A percentile compares a stretch with the other conserved stretches of the same genome.
These are phyloP conservation scores for Drosophila neocordata DNA, from an alignment of 1,140 invertebrate species.

Conservation along the genomic window DNA sequence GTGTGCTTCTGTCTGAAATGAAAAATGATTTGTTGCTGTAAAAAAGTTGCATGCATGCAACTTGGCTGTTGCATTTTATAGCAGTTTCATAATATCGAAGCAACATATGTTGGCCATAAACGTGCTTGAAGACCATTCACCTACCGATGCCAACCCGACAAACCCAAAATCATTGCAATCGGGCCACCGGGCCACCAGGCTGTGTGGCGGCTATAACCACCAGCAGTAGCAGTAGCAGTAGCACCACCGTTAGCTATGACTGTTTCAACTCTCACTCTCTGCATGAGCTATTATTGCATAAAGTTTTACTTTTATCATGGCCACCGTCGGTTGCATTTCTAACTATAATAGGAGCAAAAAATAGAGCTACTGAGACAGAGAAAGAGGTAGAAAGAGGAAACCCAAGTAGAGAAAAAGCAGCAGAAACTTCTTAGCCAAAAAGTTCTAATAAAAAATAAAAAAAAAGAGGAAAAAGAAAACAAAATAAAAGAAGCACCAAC, in stretches of 20 bases:
- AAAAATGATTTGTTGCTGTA: slow-evolving; percentile 51
- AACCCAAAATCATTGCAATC: not conserved
- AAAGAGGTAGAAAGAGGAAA: not conserved
- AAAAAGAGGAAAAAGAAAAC: not conserved
- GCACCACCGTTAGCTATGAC: not conserved
- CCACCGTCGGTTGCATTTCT: slow-evolving; percentile 26
- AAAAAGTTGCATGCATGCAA: slow-evolving; percentile 41
- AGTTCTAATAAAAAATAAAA: slow-evolving; percentile 39
- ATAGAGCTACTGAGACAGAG: not conserved
- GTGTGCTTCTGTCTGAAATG: slow-evolving; percentile 29
- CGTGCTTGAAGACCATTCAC: slow-evolving; percentile 41
- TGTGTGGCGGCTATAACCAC: not conserved
- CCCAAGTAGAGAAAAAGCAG: slow-evolving; percentile 8
- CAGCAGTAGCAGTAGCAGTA: no score
- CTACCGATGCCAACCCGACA: not conserved
- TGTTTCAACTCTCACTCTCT: slow-evolving; percentile 13
- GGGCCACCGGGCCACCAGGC: not conserved
- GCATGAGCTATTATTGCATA: slow-evolving; percentile 63
- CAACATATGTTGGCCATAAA: slow-evolving; percentile 73
- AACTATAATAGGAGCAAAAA: not conserved
- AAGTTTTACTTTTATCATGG: slow-evolving; percentile 75
- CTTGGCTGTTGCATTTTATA: slow-evolving; percentile 31
- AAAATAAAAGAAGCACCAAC: not conserved
- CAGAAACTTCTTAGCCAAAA: slow-evolving; percentile 65
- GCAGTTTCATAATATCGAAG: slow-evolving; percentile 66